These are phyloP conservation scores for Fratercula arctica DNA, from an alignment of 2,797 vertebrate genomes.

Conservation along the genomic window DNA sequence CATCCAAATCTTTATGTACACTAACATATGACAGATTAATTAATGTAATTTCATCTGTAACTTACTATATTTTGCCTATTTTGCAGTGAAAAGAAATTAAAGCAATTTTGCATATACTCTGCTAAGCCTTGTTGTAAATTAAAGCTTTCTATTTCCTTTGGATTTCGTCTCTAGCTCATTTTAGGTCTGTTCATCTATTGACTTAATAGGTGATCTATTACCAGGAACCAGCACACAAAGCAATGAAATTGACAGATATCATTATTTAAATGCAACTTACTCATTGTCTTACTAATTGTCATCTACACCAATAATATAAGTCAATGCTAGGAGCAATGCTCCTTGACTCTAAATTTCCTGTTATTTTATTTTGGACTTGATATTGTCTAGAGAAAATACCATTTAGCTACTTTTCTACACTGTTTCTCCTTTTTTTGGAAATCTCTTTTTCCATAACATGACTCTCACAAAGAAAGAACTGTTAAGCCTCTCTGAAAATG, in stretches of 20 bases:
- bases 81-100: background rate
- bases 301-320: background rate
- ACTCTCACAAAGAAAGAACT: background rate
- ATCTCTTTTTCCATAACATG: background rate
- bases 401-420: background rate
- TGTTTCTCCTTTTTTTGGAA: background rate
- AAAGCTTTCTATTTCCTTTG: background rate
- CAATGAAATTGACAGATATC: background rate
- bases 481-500: background rate
- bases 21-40: background rate
- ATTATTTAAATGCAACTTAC: background rate
- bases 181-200: background rate
- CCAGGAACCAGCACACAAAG: background rate
- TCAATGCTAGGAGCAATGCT: background rate
- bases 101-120: background rate
- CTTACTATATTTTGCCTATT: background rate
- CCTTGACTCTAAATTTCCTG: background rate
- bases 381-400: background rate
- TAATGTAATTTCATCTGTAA: background rate
- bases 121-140: background rate
- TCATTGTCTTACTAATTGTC: background rate
- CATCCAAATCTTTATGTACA: background rate
- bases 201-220: background rate
- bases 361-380: background rate
- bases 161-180: background rate